Conservation (phyloP, 2,888 invertebrate genomes). For the Cosmia trapezina region DNA sequence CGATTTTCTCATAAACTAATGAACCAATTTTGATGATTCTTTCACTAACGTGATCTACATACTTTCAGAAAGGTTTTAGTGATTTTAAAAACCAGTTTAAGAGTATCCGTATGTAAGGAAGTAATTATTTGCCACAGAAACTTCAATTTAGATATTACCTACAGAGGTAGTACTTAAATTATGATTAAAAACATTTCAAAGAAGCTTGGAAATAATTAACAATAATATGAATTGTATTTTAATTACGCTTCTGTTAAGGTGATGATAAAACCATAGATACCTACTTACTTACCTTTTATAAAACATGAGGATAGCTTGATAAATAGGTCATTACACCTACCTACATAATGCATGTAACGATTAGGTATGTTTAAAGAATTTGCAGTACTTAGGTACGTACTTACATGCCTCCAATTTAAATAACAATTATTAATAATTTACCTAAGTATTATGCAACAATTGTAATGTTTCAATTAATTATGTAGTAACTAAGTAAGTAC, state of each 20-base stretch:
- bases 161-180: too few species aligned
- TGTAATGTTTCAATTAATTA: background rate
- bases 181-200: background rate
- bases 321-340: background rate
- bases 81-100: background rate
- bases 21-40: too few species aligned
- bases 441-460: conserved; percentile 10
- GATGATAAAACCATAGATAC: background rate
- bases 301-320: conserved; percentile 7
- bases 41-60: too few species aligned
- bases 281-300: background rate
- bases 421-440: background rate
- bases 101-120: background rate
- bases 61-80: too few species aligned
- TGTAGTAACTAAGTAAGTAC: background rate
- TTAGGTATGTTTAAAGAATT: background rate
- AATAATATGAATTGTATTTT: background rate
- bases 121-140: background rate
- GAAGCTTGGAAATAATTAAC: background rate
- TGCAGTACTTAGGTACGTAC: background rate
- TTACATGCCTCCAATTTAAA: background rate
- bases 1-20: too few species aligned
- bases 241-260: background rate
- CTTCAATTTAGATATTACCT: too few species aligned
- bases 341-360: background rate